Evolutionary conservation across 2,797 vertebrate species (phyloP), one percentile per base, ranked within the genome.

Genomic region (Gymnocypris eckloni): DNA sequence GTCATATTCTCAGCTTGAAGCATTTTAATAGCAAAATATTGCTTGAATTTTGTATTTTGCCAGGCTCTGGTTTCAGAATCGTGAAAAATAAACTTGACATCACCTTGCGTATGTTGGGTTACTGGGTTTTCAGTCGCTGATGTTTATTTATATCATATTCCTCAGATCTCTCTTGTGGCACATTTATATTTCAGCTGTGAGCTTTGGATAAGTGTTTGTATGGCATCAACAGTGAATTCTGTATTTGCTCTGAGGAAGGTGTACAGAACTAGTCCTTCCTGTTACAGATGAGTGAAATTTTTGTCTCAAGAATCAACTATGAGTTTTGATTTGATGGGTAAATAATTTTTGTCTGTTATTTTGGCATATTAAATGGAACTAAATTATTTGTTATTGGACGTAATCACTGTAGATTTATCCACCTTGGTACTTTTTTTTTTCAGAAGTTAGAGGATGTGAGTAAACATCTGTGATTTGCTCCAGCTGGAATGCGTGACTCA

Each of bases 401-500:
- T 33, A 33, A 33, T 33, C 33, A 33, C 33, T 33, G 33, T 33
- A 33, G 33, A 33, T 33, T 33, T 33, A 15, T 16, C 61, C 61
- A 70, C 71, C 81, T 81, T 56, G 12, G 18, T 50, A 41, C 33
- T 67, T 69, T 45, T 56, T 56, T 66, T 64, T 67, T 61, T 39
- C 69, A 61, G 48, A 72, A 82, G 79, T 75, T 45, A 64, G 83
- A 86, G 59, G 33, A 73, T 90, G 4, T 52, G 50, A 86, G 82
- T 81, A 80, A 85, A 84, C 69, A 79, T 56, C 16, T 16, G 71
- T 86, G 56, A 81, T 52, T 85, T 81, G 50, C 37, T 45, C 75
- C 25, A 81, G 89, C 76, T 87, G 87, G 82, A 88, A 89, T 79
- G 79, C 16, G 18, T 85, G 86, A 87, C 76, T 85, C 83, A 54